A percentile compares a stretch with the other conserved stretches of the same genome.
Conservation (phyloP, 2,113 vertebrate species). For the Perca flavescens region DNA sequence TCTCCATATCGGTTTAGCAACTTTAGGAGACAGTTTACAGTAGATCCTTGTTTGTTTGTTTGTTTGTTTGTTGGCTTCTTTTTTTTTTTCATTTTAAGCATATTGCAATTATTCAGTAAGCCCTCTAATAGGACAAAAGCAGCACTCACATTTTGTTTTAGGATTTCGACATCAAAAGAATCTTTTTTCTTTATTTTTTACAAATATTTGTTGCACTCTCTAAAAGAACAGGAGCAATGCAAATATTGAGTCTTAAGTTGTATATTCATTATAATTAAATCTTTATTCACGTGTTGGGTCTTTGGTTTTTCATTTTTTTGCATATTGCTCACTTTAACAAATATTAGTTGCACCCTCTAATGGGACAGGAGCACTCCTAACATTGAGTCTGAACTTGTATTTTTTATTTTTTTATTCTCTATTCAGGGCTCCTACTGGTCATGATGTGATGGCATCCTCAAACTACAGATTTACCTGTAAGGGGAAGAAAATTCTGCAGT, state of each 20-base stretch:
- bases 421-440: constrained; percentile 62
- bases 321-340: neutral
- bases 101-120: neutral
- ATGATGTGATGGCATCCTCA: constrained; percentile 73
- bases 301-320: neutral
- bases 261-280: too few relatives aligned
- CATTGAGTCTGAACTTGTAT: neutral
- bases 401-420: neutral
- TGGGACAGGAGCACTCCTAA: neutral
- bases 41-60: neutral
- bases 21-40: neutral
- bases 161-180: too few relatives aligned
- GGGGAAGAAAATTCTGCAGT: constrained; percentile 85
- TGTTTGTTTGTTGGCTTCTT: neutral
- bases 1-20: neutral
- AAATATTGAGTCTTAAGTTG: too few relatives aligned
- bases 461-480: constrained; percentile 83
- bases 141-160: neutral
- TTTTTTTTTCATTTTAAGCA: neutral
- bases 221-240: too few relatives aligned
- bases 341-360: neutral
- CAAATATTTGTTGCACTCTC: too few relatives aligned
- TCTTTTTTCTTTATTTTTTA: too few relatives aligned
- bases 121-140: neutral
- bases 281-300: too few relatives aligned